phyloP scores from a whole-genome alignment of 1,140 invertebrate genomes.

The Tetragonula clypearis region DNA sequence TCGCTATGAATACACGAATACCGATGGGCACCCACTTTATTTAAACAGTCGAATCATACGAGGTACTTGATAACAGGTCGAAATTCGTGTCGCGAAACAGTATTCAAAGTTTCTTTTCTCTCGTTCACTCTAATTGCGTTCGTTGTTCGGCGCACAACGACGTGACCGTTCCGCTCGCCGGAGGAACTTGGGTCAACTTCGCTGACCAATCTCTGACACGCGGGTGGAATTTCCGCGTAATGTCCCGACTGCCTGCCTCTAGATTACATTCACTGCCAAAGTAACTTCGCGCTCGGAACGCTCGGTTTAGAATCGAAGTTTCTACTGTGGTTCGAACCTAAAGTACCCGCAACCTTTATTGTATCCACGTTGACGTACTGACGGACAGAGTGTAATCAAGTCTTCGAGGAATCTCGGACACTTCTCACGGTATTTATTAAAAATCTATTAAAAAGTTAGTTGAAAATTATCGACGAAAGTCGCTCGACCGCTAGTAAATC shows the following conservation, averaged over 20 bases:
- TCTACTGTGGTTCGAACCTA: no score
- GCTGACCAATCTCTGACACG: constrained; percentile 45
- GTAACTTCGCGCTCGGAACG: constrained; percentile 1
- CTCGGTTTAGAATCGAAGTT: constrained; percentile 18
- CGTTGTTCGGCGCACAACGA: not conserved
- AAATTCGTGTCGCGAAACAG: not conserved
- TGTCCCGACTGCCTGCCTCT: constrained; percentile 25
- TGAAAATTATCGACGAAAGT: not conserved
- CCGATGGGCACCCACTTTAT: no score
- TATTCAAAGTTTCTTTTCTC: not conserved
- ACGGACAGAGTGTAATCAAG: constrained; percentile 14
- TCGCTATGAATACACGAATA: not conserved
- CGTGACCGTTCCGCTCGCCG: not conserved
- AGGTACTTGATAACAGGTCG: not conserved
- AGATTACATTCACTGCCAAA: constrained; percentile 10
- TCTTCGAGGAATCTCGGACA: not conserved
- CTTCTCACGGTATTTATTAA: not conserved
- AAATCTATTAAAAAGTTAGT: not conserved
- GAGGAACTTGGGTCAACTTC: constrained; percentile 22
- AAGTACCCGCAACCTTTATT: constrained; percentile 10
- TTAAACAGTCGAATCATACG: not conserved
- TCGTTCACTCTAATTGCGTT: not conserved
- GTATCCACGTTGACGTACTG: not conserved
- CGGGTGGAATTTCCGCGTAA: constrained; percentile 31
- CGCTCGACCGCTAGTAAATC: not conserved